Base-by-base conservation (phyloP, 1,140 invertebrate species). In the Zaprionus capensis region DNA sequence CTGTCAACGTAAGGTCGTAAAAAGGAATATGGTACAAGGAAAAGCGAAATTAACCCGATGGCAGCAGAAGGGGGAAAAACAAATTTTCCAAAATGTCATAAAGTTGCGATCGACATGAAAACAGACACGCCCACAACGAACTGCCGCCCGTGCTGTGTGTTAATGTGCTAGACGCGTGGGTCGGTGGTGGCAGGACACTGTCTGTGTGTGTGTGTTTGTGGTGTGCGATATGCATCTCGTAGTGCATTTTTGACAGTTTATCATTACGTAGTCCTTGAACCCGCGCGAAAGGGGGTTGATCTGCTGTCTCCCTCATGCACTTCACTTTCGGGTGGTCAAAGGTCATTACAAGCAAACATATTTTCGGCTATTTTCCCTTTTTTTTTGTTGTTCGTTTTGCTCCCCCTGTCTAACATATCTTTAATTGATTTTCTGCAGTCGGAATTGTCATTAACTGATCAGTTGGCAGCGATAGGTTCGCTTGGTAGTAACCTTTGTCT, bases 101-200 rank as follows among this genome's bases (percentile, higher is more conserved):
- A 86, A 86, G 79, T 85, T 77, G 24, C 28, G 63, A 86, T 85
- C 82, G 82, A 85, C 82, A 80, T 64, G 38, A 67, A 72, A 67
- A 51, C 28, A 31, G 41, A 22, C n/a, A 17, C 36, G 22, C 55
- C 63, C 34, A 44, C 56, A 46, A 7, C n/a, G 9, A n/a, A 3
- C 9, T 26, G 24, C n/a, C 24, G 68, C 44, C 28, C 44, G 74
- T 17, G 38, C 41, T 57, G 83, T 75, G 83, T 74, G 83, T 74
- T 88, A 87, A 87, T 87, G 83, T 88, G 83, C 65, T 75, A 78
- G 84, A 73, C 83, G 81, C 83, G 83, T 87, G 83, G 84, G 68
- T 67, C 56, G 15, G 20, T 15, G 44, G 53, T 65, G 17, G n/a
- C 26, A 24, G 34, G 53, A 59, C 38, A n/a, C 28, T 53, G 36